phyloP scores from a whole-genome alignment of 2,113 vertebrate genomes.

The Panthera leo region DNA sequence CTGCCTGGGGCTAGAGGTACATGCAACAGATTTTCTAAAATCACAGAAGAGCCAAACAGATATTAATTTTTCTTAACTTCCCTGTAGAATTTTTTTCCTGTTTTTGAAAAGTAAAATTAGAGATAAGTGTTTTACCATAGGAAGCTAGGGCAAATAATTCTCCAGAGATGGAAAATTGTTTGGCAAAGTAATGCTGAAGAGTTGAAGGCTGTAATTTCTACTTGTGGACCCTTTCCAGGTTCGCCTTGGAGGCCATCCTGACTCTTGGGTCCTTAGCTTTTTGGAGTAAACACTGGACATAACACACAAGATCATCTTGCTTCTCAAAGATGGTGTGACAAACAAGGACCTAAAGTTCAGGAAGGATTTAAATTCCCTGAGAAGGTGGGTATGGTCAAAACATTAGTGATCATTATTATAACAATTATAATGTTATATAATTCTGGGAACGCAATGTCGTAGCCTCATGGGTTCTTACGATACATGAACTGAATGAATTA shows the following conservation, averaged over 20 bases:
- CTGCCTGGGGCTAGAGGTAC: neutral
- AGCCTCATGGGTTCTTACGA: neutral
- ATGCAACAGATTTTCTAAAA: constrained; percentile 55
- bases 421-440: neutral
- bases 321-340: constrained; percentile 17
- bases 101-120: neutral
- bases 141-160: constrained; percentile 25
- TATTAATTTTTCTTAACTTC: constrained; percentile 32
- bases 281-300: neutral
- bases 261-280: neutral
- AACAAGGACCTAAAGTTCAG: neutral
- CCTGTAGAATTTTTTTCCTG: neutral
- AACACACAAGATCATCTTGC: neutral
- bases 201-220: neutral
- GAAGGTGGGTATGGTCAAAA: neutral
- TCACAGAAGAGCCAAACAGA: constrained; percentile 12
- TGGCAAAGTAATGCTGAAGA: neutral
- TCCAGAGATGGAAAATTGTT: neutral
- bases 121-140: constrained; percentile 43
- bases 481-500: constrained; percentile 3
- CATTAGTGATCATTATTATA: neutral
- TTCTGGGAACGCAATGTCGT: neutral
- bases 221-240: neutral
- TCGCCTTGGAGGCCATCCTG: neutral
- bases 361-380: neutral